Base-by-base conservation (phyloP, 2,797 vertebrate genomes). In the Gambusia yucatana region DNA sequence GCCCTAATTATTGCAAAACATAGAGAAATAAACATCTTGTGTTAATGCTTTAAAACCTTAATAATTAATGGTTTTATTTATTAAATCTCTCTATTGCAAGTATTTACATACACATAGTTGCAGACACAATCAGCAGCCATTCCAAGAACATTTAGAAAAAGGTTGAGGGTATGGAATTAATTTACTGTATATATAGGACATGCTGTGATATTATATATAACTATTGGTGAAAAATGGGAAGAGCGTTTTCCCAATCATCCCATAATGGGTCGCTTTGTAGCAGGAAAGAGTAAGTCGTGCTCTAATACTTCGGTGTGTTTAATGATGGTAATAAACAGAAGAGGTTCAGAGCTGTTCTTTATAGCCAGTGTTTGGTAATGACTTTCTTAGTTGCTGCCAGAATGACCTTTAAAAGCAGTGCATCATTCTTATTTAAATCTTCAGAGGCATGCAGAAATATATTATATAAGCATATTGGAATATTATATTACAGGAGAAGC, bases 381-480 rank as follows among this genome's bases (percentile, higher is more conserved):
- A 6, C 67, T 70, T 70, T 70, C 67, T 70, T 28, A n/a, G 67
- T 70, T 70, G 67, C 67, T 1, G n/a, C 41, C 41, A 44, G 67
- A 25, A 46, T 70, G 44, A 70, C 67, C 41, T 70, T 44, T 70
- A 70, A 44, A 70, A 44, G 41, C 9, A 44, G n/a, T 70, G 41
- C 41, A n/a, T 70, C 67, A 70, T 70, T 25, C 14, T 44, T 44
- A 28, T 14, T 70, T 70, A 70, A 28, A 70, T 70, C 41, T 70
- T 44, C 25, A 70, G 67, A 44, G 41, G 25, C 28, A 46, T 70
- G 25, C 14, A 16, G 25, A 70, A 28, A 3, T 69, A 43, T 67
- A 10, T 20, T 65, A 63, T 65, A 67, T 67, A 25, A 67, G 65
- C 39, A 69, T 43, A 69, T 69, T 69, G 65, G 65, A 25, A 43